phyloP scores from a whole-genome alignment of 2,888 invertebrate genomes.

The Scrobipalpa costella region DNA sequence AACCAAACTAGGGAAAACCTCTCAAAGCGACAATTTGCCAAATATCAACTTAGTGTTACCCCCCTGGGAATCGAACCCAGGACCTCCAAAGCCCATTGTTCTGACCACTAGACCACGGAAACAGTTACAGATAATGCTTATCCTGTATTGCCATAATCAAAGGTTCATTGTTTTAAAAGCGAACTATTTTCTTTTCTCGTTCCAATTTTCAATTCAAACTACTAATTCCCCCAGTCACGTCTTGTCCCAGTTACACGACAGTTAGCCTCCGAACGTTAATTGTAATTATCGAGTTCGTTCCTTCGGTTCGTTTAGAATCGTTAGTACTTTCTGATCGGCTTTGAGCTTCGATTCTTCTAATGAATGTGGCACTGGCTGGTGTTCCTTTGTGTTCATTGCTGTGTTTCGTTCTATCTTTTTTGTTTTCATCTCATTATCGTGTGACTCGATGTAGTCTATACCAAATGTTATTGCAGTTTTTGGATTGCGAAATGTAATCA shows the following conservation, averaged over 20 bases:
- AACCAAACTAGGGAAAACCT: no score
- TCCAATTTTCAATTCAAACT: constrained; percentile 8
- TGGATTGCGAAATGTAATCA: no score
- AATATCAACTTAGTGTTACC: no score
- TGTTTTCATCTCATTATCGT: neutral
- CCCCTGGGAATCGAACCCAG: no score
- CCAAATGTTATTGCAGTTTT: no score
- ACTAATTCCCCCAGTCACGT: constrained; percentile 19
- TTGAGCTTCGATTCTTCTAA: constrained; percentile 34
- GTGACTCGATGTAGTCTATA: no score
- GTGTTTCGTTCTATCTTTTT: neutral
- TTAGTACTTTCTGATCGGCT: constrained; percentile 51
- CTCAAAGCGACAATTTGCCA: no score
- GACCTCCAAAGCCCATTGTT: no score
- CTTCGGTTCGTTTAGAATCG: constrained; percentile 38
- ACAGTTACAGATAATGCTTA: no score
- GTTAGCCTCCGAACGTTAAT: constrained; percentile 44
- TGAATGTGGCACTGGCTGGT: constrained; percentile 28
- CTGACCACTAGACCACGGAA: no score
- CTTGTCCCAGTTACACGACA: constrained; percentile 23
- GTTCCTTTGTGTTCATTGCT: neutral
- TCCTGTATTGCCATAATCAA: no score
- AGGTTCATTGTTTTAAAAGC: no score
- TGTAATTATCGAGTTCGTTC: constrained; percentile 43
- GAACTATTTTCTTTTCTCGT: neutral